These are phyloP conservation scores for Agrotis ipsilon DNA, from an alignment of 2,888 invertebrate species.

Conservation along the genomic window DNA sequence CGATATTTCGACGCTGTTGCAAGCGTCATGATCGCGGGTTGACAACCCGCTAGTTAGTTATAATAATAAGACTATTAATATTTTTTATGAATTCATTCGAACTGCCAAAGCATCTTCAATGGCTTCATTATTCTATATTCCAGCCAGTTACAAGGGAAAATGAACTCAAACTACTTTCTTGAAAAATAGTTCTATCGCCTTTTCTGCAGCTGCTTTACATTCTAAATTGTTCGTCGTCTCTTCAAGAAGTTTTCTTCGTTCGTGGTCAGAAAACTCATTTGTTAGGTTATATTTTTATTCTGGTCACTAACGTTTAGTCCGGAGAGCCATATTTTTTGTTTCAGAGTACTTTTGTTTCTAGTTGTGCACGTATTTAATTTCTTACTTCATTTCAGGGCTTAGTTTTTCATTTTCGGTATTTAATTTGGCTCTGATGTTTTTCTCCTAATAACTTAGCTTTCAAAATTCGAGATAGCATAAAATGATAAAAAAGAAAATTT, in stretches of 20 bases:
- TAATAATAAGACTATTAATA: no score
- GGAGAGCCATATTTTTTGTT: slow-evolving; percentile 16
- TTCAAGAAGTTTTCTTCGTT: slow-evolving; percentile 8
- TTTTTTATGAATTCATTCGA: background rate
- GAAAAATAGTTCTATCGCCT: slow-evolving; percentile 4
- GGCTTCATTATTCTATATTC: background rate
- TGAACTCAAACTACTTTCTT: slow-evolving; percentile 15
- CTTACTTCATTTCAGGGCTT: background rate
- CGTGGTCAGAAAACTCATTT: slow-evolving; percentile 32
- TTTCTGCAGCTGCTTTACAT: slow-evolving; percentile 40
- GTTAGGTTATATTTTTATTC: slow-evolving; percentile 34
- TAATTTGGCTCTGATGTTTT: background rate
- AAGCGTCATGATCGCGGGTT: no score
- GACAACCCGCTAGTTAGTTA: no score
- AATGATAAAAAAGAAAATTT: no score
- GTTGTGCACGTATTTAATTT: slow-evolving; percentile 14
- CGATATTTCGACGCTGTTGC: no score
- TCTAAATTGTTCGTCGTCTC: slow-evolving; percentile 23
- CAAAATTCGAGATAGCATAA: no score
- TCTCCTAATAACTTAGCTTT: no score
- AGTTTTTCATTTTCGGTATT: background rate
- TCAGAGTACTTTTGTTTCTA: background rate
- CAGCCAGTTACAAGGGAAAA: background rate
- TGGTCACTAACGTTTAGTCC: slow-evolving; percentile 1
- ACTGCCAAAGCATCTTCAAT: background rate